phyloP scores from a whole-genome alignment of 2,113 vertebrate genomes.

The Oceanites oceanicus region DNA sequence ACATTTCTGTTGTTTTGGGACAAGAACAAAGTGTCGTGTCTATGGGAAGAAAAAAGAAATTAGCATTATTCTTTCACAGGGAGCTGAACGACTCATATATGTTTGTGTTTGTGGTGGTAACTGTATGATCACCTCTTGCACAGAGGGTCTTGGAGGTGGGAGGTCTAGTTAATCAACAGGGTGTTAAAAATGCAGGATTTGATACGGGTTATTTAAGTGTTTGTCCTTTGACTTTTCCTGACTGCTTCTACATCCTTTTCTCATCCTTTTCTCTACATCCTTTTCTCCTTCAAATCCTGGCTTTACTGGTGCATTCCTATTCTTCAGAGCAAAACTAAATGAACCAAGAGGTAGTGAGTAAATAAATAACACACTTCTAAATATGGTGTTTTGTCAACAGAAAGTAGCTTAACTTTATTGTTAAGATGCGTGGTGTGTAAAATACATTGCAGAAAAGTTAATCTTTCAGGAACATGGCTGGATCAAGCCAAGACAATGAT shows the following conservation, averaged over 20 bases:
- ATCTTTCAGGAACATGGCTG: not conserved
- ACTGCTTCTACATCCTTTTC: not conserved
- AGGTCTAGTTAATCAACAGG: conserved; percentile 23
- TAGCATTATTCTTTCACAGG: not conserved
- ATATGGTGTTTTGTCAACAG: not conserved
- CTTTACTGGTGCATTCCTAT: not conserved
- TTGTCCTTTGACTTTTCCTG: not conserved
- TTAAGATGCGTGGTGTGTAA: not conserved
- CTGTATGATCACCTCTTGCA: not conserved
- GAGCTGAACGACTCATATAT: not conserved
- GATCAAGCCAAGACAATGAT: not conserved
- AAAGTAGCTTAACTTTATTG: not conserved
- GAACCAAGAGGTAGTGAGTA: not conserved
- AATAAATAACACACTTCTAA: not conserved
- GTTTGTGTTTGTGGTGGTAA: not conserved
- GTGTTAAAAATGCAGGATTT: not conserved
- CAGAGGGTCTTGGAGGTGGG: not conserved
- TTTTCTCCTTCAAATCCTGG: conserved; percentile 15
- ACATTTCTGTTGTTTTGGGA: not conserved
- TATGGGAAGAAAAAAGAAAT: not conserved
- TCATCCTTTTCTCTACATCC: not conserved
- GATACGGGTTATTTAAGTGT: not conserved
- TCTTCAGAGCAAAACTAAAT: not conserved
- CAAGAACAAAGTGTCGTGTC: not conserved
- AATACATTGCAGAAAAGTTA: not conserved